Evolutionary conservation across 2,113 vertebrate species (phyloP).

Genomic region (Eudyptes chrysolophus): DNA sequence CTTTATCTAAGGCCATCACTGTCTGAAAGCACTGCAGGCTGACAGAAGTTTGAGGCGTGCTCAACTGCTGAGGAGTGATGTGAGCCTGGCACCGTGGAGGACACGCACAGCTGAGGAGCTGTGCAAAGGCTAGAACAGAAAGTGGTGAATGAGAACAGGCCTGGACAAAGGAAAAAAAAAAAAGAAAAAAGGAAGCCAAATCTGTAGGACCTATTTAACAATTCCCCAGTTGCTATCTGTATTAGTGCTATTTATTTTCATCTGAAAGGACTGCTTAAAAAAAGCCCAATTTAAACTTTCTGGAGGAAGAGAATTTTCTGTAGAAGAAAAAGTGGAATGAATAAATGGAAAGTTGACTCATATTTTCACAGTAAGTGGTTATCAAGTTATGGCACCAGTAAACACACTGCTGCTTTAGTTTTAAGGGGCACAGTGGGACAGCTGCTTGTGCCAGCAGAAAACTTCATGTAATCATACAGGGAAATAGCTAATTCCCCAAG

Average conservation of each 20-base stretch:
- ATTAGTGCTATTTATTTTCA: not conserved
- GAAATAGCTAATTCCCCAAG: not conserved
- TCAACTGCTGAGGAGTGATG: rapidly evolving
- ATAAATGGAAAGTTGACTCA: not conserved
- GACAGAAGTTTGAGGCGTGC: rapidly evolving
- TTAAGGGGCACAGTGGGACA: not conserved
- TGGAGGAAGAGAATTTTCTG: not conserved
- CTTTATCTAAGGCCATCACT: not conserved
- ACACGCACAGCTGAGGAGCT: not conserved
- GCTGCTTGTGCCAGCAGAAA: not conserved
- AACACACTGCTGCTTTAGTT: not conserved
- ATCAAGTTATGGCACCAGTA: not conserved
- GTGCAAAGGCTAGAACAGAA: not conserved
- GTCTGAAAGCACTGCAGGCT: not conserved
- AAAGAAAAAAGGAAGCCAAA: not conserved
- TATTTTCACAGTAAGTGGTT: not conserved
- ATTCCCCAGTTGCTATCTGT: not conserved
- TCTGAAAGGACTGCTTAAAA: not conserved
- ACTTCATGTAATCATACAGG: not conserved
- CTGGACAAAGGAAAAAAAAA: not conserved
- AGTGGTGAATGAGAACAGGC: not conserved
- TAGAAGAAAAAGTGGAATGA: not conserved
- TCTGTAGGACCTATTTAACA: not conserved
- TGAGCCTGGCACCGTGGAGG: rapidly evolving
- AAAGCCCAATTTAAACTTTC: not conserved